Evolutionary conservation across 2,113 vertebrate species (phyloP), one percentile per base, ranked within the genome.

Genomic region (Sceloporus undulatus): DNA sequence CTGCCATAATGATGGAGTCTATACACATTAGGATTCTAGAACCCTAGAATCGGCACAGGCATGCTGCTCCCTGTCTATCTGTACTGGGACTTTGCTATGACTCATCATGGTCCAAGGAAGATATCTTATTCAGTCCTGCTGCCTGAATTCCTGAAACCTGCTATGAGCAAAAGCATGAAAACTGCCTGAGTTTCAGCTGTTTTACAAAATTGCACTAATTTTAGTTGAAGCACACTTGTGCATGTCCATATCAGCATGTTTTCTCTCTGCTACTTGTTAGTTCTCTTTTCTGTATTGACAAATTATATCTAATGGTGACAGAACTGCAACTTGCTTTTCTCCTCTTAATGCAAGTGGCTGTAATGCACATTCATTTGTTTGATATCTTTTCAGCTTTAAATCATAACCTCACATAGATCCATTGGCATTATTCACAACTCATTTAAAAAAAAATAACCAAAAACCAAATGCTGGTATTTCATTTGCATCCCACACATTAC

Each of bases 351-450:
- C n/a, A 40, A 84, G 70, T 56, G 9, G 70, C 38, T 75, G 19
- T 27, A 75, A 84, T 40, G 71, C 27, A 73, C 70, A 75, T 21
- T 13, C 52, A 59, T 74, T 84, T 71, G 66, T 54, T 84, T 18
- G 14, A 74, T 54, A 79, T 42, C 5, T 71, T 1, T 71, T 52
- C 65, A 87, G 88, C 5, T 90, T 83, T 90, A 66, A 91, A 79
- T 13, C 77, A 91, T 85, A 84, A 75, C 56, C 29, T 81, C 88
- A 88, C 7, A 9, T 85, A 25, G 9, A 85, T 62, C 70, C 80
- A 90, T 82, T 52, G 38, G 9, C 5, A n/a, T 78, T 65, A 86
- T 89, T 85, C 79, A 92, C 91, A 91, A 93, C 91, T 93, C 87
- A 87, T 0, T 2, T 21, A 3, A 2, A 0, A 5, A 3, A 34